Evolutionary conservation across 2,113 vertebrate species (phyloP), one percentile per base, ranked within the genome.

Genomic region (Anoura caudifer): DNA sequence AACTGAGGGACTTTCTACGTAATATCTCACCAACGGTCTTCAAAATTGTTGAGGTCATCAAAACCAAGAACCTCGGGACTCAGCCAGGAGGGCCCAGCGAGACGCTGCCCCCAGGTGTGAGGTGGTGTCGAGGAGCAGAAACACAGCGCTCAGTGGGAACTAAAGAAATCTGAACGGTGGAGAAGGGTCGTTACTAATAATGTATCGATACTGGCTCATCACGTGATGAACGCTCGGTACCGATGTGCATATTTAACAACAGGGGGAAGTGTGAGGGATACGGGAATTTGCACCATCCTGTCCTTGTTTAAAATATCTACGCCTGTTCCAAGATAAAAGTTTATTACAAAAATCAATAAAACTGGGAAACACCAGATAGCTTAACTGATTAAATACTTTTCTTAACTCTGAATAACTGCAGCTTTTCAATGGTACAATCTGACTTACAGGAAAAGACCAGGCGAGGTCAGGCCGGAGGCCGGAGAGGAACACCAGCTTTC

Each of bases 201-300:
- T 26, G 24, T 2, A 17, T 43, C 10, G 54, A 0, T 17, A 8
- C 6, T 4, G 47, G 28, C 13, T 41, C 12, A n/a, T 9, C 47
- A 2, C 0, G 1, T 20, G 19, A 17, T 9, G 3, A 16, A 28
- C 33, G 12, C 9, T 16, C 33, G 4, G 0, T 6, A 26, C 0
- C 24, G 33, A 50, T 0, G 9, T 9, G 4, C 2, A 24, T 2
- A 16, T 4, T 20, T 47, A 31, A 31, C 6, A 19, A 43, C 0
- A 31, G 8, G 33, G 31, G 45, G n/a, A 16, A 6, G 7, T 22
- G 11, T 4, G 28, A 14, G 15, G 13, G 36, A 28, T 7, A 1
- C 0, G 3, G n/a, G 22, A 26, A 41, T 43, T 19, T 33, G 16
- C 16, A 4, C 14, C 14, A 12, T 13, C 14, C 47, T 33, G 4